Conservation (phyloP, 2,113 vertebrate genomes). For the Phalacrocorax brasilianus region DNA sequence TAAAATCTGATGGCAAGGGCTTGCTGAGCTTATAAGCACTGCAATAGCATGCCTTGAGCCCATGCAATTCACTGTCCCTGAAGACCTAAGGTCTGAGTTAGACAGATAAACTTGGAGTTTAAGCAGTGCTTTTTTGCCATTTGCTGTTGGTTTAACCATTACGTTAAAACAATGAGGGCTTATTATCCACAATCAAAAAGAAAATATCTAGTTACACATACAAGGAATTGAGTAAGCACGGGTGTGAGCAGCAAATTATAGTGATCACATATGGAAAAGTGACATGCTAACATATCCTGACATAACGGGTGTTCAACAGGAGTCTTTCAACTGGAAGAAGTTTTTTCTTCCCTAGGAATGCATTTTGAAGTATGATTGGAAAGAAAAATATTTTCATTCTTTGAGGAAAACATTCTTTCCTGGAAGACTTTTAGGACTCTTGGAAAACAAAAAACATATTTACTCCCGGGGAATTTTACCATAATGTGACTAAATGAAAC, state of each 20-base stretch:
- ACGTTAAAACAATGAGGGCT: not conserved
- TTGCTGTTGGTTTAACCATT: not conserved
- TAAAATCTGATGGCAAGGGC: not conserved
- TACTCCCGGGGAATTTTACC: not conserved
- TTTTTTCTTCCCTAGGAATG: not conserved
- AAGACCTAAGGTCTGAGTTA: not conserved
- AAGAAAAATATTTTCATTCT: slow-evolving; percentile 21
- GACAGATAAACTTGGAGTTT: not conserved
- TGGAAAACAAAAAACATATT: not conserved
- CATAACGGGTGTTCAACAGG: not conserved
- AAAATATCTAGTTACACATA: not conserved
- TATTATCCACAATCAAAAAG: slow-evolving; percentile 3
- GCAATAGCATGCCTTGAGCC: not conserved
- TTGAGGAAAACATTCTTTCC: not conserved
- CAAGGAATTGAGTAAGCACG: not conserved
- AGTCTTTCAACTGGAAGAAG: not conserved
- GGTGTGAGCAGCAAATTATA: not conserved
- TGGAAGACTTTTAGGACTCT: slow-evolving; percentile 1
- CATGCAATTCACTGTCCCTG: not conserved
- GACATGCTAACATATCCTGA: not conserved
- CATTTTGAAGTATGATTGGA: not conserved
- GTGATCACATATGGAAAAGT: not conserved
- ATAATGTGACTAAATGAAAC: not conserved
- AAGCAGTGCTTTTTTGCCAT: not conserved
- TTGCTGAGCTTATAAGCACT: not conserved